These are phyloP conservation scores for Xanthorhoe spadicearia DNA, from an alignment of 2,888 invertebrate genomes.

Conservation along the genomic window DNA sequence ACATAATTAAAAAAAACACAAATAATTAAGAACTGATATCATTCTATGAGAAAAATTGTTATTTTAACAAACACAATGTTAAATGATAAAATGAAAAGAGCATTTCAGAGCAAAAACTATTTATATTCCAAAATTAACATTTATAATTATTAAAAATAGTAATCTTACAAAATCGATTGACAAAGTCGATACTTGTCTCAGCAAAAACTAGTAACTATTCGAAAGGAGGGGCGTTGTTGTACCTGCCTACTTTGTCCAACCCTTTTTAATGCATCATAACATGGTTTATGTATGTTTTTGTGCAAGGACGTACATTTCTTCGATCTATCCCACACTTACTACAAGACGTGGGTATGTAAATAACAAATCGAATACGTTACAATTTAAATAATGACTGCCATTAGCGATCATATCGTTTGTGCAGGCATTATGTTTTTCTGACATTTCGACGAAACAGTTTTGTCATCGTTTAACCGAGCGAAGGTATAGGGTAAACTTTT, in stretches of 20 bases:
- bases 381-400: constrained; percentile 25
- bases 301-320: constrained; percentile 12
- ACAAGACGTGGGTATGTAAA: constrained; percentile 17
- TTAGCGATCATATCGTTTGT: constrained; percentile 17
- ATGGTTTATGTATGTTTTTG: constrained; percentile 21
- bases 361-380: constrained; percentile 10
- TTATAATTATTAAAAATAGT: constrained; percentile 20
- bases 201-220: constrained; percentile 29
- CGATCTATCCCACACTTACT: constrained; percentile 12
- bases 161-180: constrained; percentile 23
- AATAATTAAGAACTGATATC: too few relatives aligned
- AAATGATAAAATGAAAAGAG: not conserved
- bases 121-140: constrained; percentile 14
- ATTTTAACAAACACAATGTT: not conserved
- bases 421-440: constrained; percentile 23
- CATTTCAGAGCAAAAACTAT: constrained; percentile 1
- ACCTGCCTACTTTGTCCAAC: constrained; percentile 14
- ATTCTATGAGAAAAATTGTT: too few relatives aligned
- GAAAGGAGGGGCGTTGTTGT: constrained; percentile 24
- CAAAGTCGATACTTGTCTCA: constrained; percentile 11
- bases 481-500: not conserved
- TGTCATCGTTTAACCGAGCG: constrained; percentile 14
- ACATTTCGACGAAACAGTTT: constrained; percentile 29
- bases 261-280: constrained; percentile 21
- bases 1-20: too few relatives aligned